Evolutionary conservation across 30 jellyfish, hydroid and myxozoan genomes (phyloP), one percentile per base, ranked within the genome.

Genomic region (Haliclystus octoradiatus): DNA sequence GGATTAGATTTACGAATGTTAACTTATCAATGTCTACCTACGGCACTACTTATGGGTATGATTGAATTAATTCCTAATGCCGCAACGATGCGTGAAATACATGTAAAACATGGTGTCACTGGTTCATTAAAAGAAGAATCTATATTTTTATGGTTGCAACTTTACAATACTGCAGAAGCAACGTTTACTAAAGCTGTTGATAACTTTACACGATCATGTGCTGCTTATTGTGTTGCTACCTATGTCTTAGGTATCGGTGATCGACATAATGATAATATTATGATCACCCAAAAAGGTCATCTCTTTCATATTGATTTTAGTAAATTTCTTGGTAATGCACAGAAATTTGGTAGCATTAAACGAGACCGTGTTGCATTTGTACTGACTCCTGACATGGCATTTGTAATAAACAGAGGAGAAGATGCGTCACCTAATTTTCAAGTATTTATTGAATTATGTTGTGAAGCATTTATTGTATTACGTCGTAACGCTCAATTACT

Each of bases 311-410:
- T 90, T 33, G 98, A 90, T 60, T 90, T 90, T 78, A 81, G 92
- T 29, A 90, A 90, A 60, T 82, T 81, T 62, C 79, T 90, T 87
- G 98, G 98, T 2, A 84, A 82, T 33, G 81, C 71, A 28, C 98
- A 90, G 80, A 90, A 76, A 31, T 90, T 90, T 72, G 95, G 95
- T 32, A 69, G 76, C 52, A 81, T 90, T 27, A 69, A 77, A 0
- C 74, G 98, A 26, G 98, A 90, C 74, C 77, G 98, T 25, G 98
- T 83, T 34, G 95, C 98, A 15, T 90, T 90, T 63, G 98, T 90
- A n/a, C 67, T 90, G 50, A 90, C 98, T 19, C 98, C 98, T 25
- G 98, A 90, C 66, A 90, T 90, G 98, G 95, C 95, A 26, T 82
- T 35, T 71, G 98, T 90, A 28, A 90, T 90, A 78, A 90, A 90